Conservation (phyloP, 2,113 vertebrate genomes). For the Colius striatus region DNA sequence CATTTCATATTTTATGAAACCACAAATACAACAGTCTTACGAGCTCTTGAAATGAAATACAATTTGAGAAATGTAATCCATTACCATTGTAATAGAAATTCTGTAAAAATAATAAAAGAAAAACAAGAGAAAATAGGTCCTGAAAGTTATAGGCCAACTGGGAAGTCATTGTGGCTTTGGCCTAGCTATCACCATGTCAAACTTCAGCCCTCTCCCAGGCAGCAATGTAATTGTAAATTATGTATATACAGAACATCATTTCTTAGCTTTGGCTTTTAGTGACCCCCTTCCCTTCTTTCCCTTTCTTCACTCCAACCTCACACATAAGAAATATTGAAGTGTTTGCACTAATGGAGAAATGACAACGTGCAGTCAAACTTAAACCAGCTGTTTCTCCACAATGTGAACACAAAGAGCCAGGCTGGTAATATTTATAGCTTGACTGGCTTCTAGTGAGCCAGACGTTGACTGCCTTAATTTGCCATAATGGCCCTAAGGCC, state of each 20-base stretch:
- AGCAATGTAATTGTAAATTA: constrained; percentile 34
- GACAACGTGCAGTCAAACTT: constrained; percentile 68
- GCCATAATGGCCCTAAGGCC: constrained; percentile 21
- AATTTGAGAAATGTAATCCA: constrained; percentile 41
- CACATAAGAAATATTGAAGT: constrained; percentile 58
- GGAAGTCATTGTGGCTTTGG: constrained; percentile 45
- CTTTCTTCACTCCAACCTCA: constrained; percentile 67
- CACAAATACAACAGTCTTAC: constrained; percentile 22
- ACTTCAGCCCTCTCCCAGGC: constrained; percentile 29
- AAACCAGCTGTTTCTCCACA: constrained; percentile 72
- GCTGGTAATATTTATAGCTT: constrained; percentile 66
- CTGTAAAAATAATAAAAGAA: constrained; percentile 55
- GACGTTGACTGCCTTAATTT: constrained; percentile 14
- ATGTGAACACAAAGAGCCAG: constrained; percentile 20
- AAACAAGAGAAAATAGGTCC: constrained; percentile 30
- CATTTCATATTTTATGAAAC: constrained; percentile 5
- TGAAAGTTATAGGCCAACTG: constrained; percentile 52
- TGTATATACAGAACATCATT: constrained; percentile 36
- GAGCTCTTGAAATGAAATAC: constrained; percentile 61
- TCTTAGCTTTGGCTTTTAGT: constrained; percentile 57
- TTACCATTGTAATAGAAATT: constrained; percentile 36
- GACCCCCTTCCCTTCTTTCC: constrained; percentile 56
- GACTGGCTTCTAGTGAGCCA: constrained; percentile 57
- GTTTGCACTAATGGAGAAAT: constrained; percentile 60
- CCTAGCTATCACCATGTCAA: constrained; percentile 18